Percentiles rank a stretch among this genome's conserved stretches.
Evolutionary conservation across 2,888 invertebrate genomes (phyloP).

Genomic region (Malthinus flaveolus): DNA sequence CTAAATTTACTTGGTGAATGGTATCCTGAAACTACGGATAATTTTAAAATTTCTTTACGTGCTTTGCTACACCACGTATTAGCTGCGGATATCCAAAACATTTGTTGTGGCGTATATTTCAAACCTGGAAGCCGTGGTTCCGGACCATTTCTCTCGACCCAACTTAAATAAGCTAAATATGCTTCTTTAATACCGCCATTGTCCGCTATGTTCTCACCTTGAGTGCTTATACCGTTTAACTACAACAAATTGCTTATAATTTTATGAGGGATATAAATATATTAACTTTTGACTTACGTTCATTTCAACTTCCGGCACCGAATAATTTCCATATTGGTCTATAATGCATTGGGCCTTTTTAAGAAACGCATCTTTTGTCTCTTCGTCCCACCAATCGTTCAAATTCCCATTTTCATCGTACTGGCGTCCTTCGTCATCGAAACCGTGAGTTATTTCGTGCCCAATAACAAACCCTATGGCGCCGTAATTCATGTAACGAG

Average conservation of each 20-base stretch:
- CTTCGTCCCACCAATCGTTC: constrained; percentile 66
- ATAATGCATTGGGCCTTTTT: constrained; percentile 83
- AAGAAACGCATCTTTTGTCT: constrained; percentile 79
- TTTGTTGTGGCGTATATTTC: constrained; percentile 49
- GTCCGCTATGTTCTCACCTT: constrained; percentile 22
- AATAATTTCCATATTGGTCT: constrained; percentile 85
- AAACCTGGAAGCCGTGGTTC: constrained; percentile 7
- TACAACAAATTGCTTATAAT: neutral
- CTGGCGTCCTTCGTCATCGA: constrained; percentile 56
- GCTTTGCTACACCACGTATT: constrained; percentile 88
- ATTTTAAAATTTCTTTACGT: constrained; percentile 66
- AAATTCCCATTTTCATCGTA: constrained; percentile 11
- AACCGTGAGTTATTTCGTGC: constrained; percentile 85
- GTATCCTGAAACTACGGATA: constrained; percentile 77
- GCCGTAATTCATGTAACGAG: constrained; percentile 84
- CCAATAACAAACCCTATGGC: constrained; percentile 84
- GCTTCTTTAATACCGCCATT: constrained; percentile 14
- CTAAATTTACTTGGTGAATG: constrained; percentile 71
- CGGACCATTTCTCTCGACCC: constrained; percentile 7
- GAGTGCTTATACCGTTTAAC: constrained; percentile 15
- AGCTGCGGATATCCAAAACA: constrained; percentile 84
- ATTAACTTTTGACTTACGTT: constrained; percentile 55
- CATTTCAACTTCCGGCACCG: constrained; percentile 66
- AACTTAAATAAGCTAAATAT: constrained; percentile 11
- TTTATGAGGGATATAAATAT: neutral